Conservation (phyloP, 2,113 vertebrate genomes). For the Dipodomys stephensi region DNA sequence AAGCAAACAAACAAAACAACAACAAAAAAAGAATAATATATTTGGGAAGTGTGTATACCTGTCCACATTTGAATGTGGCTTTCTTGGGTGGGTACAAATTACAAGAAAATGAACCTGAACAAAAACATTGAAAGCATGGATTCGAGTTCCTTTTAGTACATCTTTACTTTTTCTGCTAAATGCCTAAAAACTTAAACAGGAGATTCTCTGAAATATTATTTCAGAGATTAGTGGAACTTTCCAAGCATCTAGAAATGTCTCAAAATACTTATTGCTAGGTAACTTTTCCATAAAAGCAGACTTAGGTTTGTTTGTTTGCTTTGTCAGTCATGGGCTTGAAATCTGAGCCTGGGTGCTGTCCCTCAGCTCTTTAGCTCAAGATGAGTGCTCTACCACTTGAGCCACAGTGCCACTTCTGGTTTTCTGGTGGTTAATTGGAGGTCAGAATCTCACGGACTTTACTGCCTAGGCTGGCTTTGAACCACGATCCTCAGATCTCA, state of each 20-base stretch:
- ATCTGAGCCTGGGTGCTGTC: too few relatives aligned
- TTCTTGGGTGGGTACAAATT: background rate
- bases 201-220: background rate
- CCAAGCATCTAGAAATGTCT: slow-evolving; percentile 3
- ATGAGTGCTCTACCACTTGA: too few relatives aligned
- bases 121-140: background rate
- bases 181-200: background rate
- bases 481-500: too few relatives aligned
- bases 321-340: too few relatives aligned
- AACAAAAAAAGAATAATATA: background rate
- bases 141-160: background rate
- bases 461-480: too few relatives aligned
- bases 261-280: background rate
- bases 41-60: background rate
- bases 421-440: too few relatives aligned
- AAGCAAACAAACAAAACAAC: too few relatives aligned
- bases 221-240: background rate
- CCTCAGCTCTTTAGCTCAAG: too few relatives aligned
- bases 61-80: too few relatives aligned
- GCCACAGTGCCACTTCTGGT: too few relatives aligned
- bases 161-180: background rate
- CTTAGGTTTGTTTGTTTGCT: too few relatives aligned
- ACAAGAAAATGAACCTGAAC: background rate
- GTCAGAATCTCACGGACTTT: too few relatives aligned
- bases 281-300: slow-evolving; percentile 6